Base-by-base conservation (phyloP, 2,888 invertebrate genomes). In the Andrena bicolor region DNA sequence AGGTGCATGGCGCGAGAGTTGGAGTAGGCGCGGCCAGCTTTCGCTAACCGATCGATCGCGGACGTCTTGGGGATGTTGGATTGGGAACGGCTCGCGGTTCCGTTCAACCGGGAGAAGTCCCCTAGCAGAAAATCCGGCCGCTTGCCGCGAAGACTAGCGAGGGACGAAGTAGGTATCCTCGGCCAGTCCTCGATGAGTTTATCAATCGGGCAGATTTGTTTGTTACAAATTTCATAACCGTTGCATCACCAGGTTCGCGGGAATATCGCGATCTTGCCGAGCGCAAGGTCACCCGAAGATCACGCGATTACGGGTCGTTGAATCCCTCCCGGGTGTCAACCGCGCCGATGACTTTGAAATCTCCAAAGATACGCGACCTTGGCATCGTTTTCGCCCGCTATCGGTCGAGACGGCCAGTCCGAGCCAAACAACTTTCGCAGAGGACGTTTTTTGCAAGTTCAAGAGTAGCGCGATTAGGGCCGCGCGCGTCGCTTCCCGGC, bases 301-400 rank as follows among this genome's bases (percentile, higher is more conserved):
- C 74, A 58, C 16, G 13, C 66, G 66, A 66, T 74, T 74, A 30
- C 16, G 41, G 48, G 56, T 66, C 66, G 10, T 68, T 53, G 61
- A 68, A 68, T 61, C 35, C 30, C 7, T 26, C 23, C 7, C 20
- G 48, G 23, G 13, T 51, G 20, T 66, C 16, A 28, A 32, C 10
- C 53, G 13, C n/a, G 13, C 1, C 23, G 64, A 48, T 64, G 63
- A n/a, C 35, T 66, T 30, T n/a, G 60, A 53, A 74, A 66, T 30
- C 64, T 0, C 16, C 10, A 8, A 23, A 20, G n/a, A 41, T 23
- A n/a, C 51, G 8, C 51, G 66, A 53, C 74, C 77, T 74, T 78
- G 77, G 61, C 74, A 74, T 61, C 61, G 13, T 78, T 74, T 13
- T 16, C 28, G 30, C 35, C 32, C 20, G 30, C 10, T 72, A 72